These are phyloP conservation scores for Apotomis betuletana DNA, from an alignment of 2,888 invertebrate genomes.

Conservation along the genomic window DNA sequence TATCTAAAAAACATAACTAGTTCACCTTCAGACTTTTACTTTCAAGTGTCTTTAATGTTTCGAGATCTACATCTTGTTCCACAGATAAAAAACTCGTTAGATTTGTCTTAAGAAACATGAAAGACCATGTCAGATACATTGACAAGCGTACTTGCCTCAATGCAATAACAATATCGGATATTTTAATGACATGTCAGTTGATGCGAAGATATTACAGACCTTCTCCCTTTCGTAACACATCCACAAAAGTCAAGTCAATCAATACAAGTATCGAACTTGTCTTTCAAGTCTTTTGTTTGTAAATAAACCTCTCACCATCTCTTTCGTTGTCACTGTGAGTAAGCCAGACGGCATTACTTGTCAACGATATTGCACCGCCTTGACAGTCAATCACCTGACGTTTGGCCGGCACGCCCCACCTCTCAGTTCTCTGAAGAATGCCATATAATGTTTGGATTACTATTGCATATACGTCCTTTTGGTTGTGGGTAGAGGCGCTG, in stretches of 20 bases:
- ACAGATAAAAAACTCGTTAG: no score
- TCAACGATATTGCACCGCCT: slow-evolving; percentile 8
- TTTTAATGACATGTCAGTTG: slow-evolving; percentile 9
- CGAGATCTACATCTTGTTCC: not conserved
- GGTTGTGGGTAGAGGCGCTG: slow-evolving; percentile 32
- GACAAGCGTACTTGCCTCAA: not conserved
- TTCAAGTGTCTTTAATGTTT: not conserved
- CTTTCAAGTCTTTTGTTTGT: slow-evolving; percentile 47
- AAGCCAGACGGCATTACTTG: slow-evolving; percentile 11
- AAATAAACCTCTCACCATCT: slow-evolving; percentile 47
- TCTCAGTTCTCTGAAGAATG: not conserved
- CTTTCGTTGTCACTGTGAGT: not conserved
- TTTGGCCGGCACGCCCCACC: slow-evolving; percentile 47
- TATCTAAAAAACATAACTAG: slow-evolving; percentile 5
- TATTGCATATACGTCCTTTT: slow-evolving; percentile 5
- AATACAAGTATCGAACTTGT: slow-evolving; percentile 30
- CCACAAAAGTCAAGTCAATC: slow-evolving; percentile 28
- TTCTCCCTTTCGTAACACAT: slow-evolving; percentile 25
- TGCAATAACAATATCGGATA: slow-evolving; percentile 1
- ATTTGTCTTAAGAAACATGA: no score
- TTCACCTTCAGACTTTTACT: slow-evolving; percentile 28
- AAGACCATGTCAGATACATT: not conserved
- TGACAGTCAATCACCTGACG: slow-evolving; percentile 47
- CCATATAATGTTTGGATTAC: not conserved
- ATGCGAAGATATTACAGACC: slow-evolving; percentile 8